phyloP scores from a whole-genome alignment of 2,888 invertebrate genomes.

The Podabrus alpinus region DNA sequence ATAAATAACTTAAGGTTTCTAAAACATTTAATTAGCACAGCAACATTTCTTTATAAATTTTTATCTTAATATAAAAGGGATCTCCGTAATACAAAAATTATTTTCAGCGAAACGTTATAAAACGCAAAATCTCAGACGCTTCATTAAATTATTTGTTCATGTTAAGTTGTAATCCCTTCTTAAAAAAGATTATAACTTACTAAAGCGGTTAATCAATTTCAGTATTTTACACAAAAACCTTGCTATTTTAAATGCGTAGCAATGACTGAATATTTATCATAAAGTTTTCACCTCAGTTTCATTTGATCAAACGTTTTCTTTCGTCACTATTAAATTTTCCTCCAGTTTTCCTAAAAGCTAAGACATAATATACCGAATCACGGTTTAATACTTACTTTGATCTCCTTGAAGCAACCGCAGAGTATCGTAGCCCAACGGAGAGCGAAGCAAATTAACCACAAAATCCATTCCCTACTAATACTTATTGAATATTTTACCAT shows the following conservation, averaged over 20 bases:
- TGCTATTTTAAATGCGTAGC: no score
- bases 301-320: background rate
- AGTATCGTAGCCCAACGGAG: background rate
- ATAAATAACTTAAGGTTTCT: background rate
- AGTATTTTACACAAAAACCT: no score
- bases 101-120: background rate
- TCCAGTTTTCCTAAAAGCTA: no score
- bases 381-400: background rate
- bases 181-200: no score
- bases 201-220: no score
- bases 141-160: no score
- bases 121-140: background rate
- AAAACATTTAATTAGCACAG: background rate
- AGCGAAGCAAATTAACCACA: background rate
- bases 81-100: background rate
- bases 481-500: no score
- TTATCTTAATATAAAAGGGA: background rate
- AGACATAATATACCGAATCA: no score
- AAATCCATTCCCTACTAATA: background rate
- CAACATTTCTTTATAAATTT: background rate
- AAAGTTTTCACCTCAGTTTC: background rate
- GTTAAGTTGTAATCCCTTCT: no score
- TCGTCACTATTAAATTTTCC: background rate
- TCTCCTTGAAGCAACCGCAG: background rate
- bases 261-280: no score